Base-by-base conservation (phyloP, 2,888 invertebrate genomes). In the Rotaria macrura region DNA sequence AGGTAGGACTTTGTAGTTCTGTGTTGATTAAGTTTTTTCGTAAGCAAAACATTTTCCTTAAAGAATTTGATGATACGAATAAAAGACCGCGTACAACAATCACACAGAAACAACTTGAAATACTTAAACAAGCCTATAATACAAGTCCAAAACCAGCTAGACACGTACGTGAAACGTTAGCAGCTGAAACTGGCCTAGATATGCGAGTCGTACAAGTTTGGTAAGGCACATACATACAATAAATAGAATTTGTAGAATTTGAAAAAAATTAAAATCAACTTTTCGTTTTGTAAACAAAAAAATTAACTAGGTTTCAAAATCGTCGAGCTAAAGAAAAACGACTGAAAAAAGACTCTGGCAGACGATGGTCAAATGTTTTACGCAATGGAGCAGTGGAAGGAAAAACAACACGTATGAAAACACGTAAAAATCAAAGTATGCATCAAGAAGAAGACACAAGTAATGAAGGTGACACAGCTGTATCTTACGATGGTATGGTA, bases 91-190 rank as follows among this genome's bases (percentile, higher is more conserved):
- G 99, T 87, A 99, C 99, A 87, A 99, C 98, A 87, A 99, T 99
- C 89, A 97, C 97, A 23, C 98, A 99, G 84, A 98, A 98, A 91
- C 98, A 98, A 92, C 92, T 99, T 90, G 99, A 99, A 91, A 98
- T 97, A 0, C 92, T 99, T 88, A 99, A 99, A 92, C 94, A 95
- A 90, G 99, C 98, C 25, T 99, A 98, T 92, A 97, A 97, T 92
- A 96, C 96, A 91, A 97, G 97, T 92, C 97, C 97, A 54, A 99
- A 99, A 92, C 99, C 99, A 38, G 98, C 99, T 85, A 93, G 99
- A 86, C 99, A 99, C 91, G 96, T 99, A 47, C 92, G 99, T 87
- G 99, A 99, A 90, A 98, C 99, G 91, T 93, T 99, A 83, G 97
- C 97, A 85, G 95, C 96, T 90, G 98, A 99, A 91, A 99, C 99